Base-by-base conservation (phyloP, 2,888 invertebrate species). In the Achlya flavicornis region DNA sequence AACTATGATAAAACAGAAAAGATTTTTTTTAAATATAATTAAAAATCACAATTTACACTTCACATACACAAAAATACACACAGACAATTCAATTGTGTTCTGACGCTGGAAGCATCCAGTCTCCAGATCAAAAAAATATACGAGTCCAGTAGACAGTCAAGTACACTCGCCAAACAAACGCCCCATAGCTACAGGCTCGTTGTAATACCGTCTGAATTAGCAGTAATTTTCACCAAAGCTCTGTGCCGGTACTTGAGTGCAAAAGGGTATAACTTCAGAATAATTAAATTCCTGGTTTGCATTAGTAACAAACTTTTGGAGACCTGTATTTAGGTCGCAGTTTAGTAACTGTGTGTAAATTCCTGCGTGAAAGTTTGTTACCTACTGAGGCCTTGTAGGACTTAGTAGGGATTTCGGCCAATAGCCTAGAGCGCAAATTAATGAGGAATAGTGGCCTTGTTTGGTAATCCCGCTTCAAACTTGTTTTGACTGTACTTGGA, bases 161-260 rank as follows among this genome's bases (percentile, higher is more conserved):
- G 60, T 60, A 6, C 19, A 60, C 60, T 43, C 2, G 43, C 5
- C 8, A 10, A 12, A 0, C 2, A 4, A 60, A 41, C 19, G 19
- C 60, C 0, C 41, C 59, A 6, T 19, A 14, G 19, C 16, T n/a
- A 12, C 60, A 41, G 16, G 41, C 41, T 5, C 59, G 10, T 19
- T 38, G 41, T 41, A 59, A 59, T n/a, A 10, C 43, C 60, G 26
- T 16, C 6, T 26, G 60, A 41, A 60, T 60, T 60, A 60, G 41
- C 60, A 16, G 7, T 60, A 41, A 41, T 60, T 41, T 41, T 60
- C 60, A 60, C 41, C 60, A 10, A 41, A 60, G 60, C 19, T 41
- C 35, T 19, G 60, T 19, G 6, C 16, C 6, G 60, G 41, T 11
- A 6, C 16, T 16, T n/a, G 38, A 5, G n/a, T 19, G 35, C 6